A percentile compares a stretch with the other conserved stretches of the same genome.
phyloP scores from a whole-genome alignment of 1,140 invertebrate species.

The Gonioctena quinquepunctata region DNA sequence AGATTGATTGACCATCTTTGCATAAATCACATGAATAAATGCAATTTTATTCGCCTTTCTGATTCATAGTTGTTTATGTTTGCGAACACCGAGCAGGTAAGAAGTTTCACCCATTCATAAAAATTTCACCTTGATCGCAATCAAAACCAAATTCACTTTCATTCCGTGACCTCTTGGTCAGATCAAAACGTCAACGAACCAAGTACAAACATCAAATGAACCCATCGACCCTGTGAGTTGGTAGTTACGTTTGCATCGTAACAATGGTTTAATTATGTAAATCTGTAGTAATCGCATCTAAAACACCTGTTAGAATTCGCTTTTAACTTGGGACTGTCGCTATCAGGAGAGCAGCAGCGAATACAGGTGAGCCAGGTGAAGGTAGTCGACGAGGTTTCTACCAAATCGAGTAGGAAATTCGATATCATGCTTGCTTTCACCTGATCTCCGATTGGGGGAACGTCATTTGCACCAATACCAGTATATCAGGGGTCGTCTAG shows the following conservation, averaged over 20 bases:
- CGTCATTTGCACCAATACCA: conserved; percentile 20
- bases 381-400: neutral
- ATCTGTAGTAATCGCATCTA: neutral
- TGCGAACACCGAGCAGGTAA: neutral
- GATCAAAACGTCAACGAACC: neutral
- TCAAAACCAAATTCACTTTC: conserved; percentile 15
- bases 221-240: neutral
- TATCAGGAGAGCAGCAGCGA: conserved; percentile 33
- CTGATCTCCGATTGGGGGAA: conserved; percentile 3
- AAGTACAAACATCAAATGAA: neutral
- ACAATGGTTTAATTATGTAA: conserved; percentile 33
- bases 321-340: conserved; percentile 42
- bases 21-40: too few relatives aligned
- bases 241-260: conserved; percentile 5
- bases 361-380: conserved; percentile 20
- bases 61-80: too few relatives aligned
- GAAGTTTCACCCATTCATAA: neutral
- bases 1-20: too few relatives aligned
- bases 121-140: conserved; percentile 5
- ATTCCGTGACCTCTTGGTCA: neutral
- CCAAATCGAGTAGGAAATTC: conserved; percentile 19
- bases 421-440: conserved; percentile 17
- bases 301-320: conserved; percentile 51
- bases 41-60: neutral
- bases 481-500: too few relatives aligned